These are phyloP conservation scores for Battus philenor DNA, from an alignment of 1,140 invertebrate genomes.

Conservation along the genomic window DNA sequence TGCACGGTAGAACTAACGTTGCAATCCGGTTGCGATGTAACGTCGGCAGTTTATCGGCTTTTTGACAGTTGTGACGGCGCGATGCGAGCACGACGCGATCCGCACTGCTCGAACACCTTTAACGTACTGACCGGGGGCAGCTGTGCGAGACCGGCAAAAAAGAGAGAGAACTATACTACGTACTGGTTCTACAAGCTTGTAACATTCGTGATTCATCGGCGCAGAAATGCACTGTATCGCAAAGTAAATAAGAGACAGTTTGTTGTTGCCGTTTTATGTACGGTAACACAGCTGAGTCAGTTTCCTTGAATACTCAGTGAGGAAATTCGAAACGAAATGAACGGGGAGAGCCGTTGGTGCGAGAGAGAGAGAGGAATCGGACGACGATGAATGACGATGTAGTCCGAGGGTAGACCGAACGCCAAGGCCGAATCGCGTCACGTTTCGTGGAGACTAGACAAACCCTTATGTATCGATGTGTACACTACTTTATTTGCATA, in stretches of 20 bases:
- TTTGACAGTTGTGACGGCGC: conserved; percentile 33
- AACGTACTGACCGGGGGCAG: conserved; percentile 63
- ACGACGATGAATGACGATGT: conserved; percentile 35
- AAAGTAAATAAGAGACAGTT: conserved; percentile 40
- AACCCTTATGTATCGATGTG: conserved; percentile 32
- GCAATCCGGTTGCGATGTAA: conserved; percentile 1
- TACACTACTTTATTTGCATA: conserved; percentile 8
- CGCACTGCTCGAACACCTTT: conserved; percentile 41
- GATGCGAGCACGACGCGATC: conserved; percentile 25
- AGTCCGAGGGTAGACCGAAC: conserved; percentile 40
- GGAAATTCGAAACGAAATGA: conserved; percentile 60
- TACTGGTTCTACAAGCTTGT: conserved; percentile 32
- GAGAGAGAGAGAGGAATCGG: conserved; percentile 37
- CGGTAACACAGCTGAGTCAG: conserved; percentile 54
- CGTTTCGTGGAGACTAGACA: conserved; percentile 57
- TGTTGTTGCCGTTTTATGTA: conserved; percentile 17
- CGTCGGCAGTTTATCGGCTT: conserved; percentile 13
- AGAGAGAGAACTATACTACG: conserved; percentile 65
- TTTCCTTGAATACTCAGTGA: conserved; percentile 61
- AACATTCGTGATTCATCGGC: conserved; percentile 17
- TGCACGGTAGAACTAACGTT: conserved; percentile 1
- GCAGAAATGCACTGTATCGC: conserved; percentile 29
- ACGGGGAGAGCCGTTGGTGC: conserved; percentile 46
- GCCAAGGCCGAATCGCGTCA: conserved; percentile 65
- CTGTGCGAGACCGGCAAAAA: conserved; percentile 58